Evolutionary conservation across 1,140 invertebrate genomes (phyloP), one percentile per base, ranked within the genome.

Genomic region (Hestina assimilis): DNA sequence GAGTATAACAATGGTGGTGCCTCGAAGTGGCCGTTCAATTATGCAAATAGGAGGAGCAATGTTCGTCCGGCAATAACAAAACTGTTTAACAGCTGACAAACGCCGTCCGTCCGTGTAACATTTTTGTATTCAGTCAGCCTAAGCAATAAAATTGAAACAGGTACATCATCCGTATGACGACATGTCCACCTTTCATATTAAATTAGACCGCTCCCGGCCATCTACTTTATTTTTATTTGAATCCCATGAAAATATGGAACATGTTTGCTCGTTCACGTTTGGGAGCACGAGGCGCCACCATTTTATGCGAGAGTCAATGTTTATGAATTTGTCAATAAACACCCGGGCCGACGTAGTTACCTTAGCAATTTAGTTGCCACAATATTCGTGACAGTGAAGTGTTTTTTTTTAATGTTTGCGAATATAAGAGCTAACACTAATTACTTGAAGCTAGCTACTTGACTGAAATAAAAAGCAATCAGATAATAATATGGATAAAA

Each of bases 11-110:
- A 88, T 83, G 81, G 73, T 85, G 81, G 79, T 84, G 78, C 68
- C 72, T 83, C 78, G 75, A 84, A 86, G 85, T 88, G 83, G 73
- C 75, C 77, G 81, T 88, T 88, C 83, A 88, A 88, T 88, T 88
- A 88, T 88, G 84, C 83, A 88, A 88, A 88, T 88, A 82, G 72
- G 71, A 74, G 67, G 68, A 65, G 60, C 80, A 68, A 78, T 84
- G 78, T 76, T 76, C 81, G 75, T 80, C 77, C 79, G 67, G 75
- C 81, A 82, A 86, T 85, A 87, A 86, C 82, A 85, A 80, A 88
- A 88, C 78, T 86, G 81, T 84, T 85, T 84, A 85, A 83, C 84
- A 87, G 81, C 82, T 83, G 81, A 83, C 79, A 79, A 80, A 72
- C 73, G 77, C 58, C 60, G 62, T 51, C 60, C 50, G 51, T 14